Evolutionary conservation across 2,888 invertebrate species (phyloP), one percentile per base, ranked within the genome.

Genomic region (Lithophane ornitopus): DNA sequence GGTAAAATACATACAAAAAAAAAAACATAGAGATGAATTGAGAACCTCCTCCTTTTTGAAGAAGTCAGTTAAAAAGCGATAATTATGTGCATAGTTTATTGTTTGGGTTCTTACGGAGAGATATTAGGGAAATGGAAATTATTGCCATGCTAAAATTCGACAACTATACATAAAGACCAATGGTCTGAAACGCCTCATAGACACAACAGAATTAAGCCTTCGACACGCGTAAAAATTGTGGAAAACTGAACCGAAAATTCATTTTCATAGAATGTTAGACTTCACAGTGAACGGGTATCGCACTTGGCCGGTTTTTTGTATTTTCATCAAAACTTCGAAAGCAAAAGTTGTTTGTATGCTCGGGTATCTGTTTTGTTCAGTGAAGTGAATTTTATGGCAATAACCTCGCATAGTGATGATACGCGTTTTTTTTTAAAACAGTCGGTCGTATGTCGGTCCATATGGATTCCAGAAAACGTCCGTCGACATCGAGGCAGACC

Each of bases 221-320:
- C 44, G 0, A 26, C 26, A 34, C 14, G 22, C 22, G 22, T 19
- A 58, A 49, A 44, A 39, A 49, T 59, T 12, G 22, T 56, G 9
- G 44, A 52, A 70, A 70, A 34, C 59, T 54, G n/a, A 82, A 54
- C 19, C 52, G 22, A 56, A 58, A 52, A 34, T 58, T 77, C 0
- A 22, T 49, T 72, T 80, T 72, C 26, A 49, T 63, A 26, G 49
- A 80, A 72, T 56, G 73, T 72, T 62, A 19, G 46, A 77, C 26
- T 63, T 59, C 22, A 63, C 46, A 63, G 70, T 52, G 56, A 80
- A 67, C 62, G 28, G 56, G 41, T n/a, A n/a, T n/a, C n/a, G n/a
- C n/a, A n/a, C n/a, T n/a, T n/a, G n/a, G n/a, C n/a, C n/a, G n/a
- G n/a, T n/a, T n/a, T n/a, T n/a, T 41, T 58, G 46, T 56, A 67